Conservation (phyloP, 2,888 invertebrate species). For the Ennomos quercinarius region DNA sequence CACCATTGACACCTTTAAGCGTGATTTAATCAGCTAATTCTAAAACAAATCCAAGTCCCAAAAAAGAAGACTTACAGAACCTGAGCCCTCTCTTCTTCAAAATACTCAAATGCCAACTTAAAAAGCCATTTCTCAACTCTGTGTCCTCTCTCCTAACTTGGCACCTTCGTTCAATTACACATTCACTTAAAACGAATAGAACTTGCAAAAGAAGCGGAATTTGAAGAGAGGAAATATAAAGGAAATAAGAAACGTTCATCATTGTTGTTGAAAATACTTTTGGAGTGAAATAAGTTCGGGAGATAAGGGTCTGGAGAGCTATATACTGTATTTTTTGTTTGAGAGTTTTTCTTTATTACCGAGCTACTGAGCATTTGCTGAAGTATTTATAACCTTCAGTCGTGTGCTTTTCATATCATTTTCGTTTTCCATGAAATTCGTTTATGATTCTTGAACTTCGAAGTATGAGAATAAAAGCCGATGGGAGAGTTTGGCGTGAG, state of each 20-base stretch:
- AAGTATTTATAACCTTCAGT: too few relatives aligned
- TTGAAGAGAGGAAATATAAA: conserved; percentile 19
- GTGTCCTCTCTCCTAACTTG: conserved; percentile 7
- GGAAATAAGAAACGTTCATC: conserved; percentile 17
- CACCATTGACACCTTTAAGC: too few relatives aligned
- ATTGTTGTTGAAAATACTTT: conserved; percentile 15
- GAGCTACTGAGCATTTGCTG: too few relatives aligned
- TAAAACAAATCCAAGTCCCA: not conserved
- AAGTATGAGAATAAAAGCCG: too few relatives aligned
- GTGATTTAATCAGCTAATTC: too few relatives aligned
- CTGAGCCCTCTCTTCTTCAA: conserved; percentile 8
- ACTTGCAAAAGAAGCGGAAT: conserved; percentile 21
- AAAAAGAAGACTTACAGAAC: conserved; percentile 3
- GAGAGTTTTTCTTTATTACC: not conserved
- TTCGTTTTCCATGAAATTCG: too few relatives aligned
- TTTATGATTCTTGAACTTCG: too few relatives aligned
- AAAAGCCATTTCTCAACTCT: conserved; percentile 11
- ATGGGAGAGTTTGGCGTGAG: too few relatives aligned
- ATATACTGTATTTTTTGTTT: conserved; percentile 3
- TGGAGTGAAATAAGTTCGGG: conserved; percentile 4
- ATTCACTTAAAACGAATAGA: conserved; percentile 27
- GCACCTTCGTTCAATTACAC: conserved; percentile 27
- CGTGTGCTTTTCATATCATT: too few relatives aligned
- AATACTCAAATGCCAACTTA: conserved; percentile 11
- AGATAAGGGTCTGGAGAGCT: conserved; percentile 10